Evolutionary conservation across 1,140 invertebrate genomes (phyloP).

Genomic region (Drosophila tropicalis): DNA sequence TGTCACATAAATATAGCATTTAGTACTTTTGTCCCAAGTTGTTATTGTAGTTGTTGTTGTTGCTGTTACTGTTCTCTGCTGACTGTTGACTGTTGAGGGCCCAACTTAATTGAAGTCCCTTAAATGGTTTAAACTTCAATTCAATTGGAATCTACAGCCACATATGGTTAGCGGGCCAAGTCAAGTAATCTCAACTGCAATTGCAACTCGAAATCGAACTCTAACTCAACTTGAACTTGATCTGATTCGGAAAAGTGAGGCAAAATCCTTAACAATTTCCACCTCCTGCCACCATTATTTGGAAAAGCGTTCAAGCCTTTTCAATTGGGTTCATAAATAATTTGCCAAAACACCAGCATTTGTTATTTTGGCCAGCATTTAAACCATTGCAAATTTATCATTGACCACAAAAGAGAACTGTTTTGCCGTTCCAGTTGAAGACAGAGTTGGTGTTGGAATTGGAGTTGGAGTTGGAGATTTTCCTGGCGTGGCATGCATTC

Average conservation of each 20-base stretch:
- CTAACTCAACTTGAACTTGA: constrained; percentile 10
- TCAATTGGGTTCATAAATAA: constrained; percentile 35
- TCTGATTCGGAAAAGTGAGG: neutral
- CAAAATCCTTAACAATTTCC: neutral
- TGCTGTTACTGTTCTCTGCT: too few relatives aligned
- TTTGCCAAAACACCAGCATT: constrained; percentile 7
- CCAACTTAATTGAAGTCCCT: constrained; percentile 47
- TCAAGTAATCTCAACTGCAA: neutral
- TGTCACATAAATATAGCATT: constrained; percentile 72
- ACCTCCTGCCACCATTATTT: neutral
- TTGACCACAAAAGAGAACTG: constrained; percentile 6
- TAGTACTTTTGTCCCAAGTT: constrained; percentile 13
- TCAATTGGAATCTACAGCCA: constrained; percentile 1
- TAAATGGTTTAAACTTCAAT: constrained; percentile 8
- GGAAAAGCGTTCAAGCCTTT: neutral
- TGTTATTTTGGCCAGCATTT: constrained; percentile 34
- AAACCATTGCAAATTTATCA: constrained; percentile 22
- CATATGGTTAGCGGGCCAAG: neutral
- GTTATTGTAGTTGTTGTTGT: neutral
- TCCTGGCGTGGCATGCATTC: constrained; percentile 73
- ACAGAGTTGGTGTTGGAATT: constrained; percentile 36
- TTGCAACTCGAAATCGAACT: neutral
- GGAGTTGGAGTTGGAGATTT: constrained; percentile 49
- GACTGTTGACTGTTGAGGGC: neutral
- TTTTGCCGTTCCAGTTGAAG: constrained; percentile 15